These are phyloP conservation scores for Tenebrio molitor DNA, from an alignment of 1,140 invertebrate species.

Conservation along the genomic window DNA sequence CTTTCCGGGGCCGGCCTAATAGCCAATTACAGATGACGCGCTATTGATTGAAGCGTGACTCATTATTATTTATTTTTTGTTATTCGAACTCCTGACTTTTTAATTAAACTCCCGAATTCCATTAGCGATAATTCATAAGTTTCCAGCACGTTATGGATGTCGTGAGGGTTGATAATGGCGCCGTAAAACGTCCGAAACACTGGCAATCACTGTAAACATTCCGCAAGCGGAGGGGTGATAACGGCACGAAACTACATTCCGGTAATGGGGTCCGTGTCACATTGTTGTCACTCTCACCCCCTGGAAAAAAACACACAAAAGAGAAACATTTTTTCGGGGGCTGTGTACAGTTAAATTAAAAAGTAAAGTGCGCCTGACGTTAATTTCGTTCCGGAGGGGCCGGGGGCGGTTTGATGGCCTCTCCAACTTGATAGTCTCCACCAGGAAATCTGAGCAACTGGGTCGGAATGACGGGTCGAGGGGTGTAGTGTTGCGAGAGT, in stretches of 20 bases:
- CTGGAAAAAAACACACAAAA: slow-evolving; percentile 3
- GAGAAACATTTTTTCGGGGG: slow-evolving; percentile 12
- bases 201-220: slow-evolving; percentile 36
- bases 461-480: too few relatives aligned
- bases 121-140: slow-evolving; percentile 44
- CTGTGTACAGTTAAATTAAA: slow-evolving; percentile 21
- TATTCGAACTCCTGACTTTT: slow-evolving; percentile 17
- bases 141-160: slow-evolving; percentile 23
- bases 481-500: too few relatives aligned
- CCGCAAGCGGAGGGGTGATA: slow-evolving; percentile 1
- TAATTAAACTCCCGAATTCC: slow-evolving; percentile 26
- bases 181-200: slow-evolving; percentile 18
- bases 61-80: not conserved
- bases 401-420: not conserved
- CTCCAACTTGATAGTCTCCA: too few relatives aligned
- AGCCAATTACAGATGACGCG: slow-evolving; percentile 2
- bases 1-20: not conserved
- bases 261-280: slow-evolving; percentile 22
- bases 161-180: slow-evolving; percentile 32
- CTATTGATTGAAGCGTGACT: not conserved
- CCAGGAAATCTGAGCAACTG: too few relatives aligned
- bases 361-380: slow-evolving; percentile 15
- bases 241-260: slow-evolving; percentile 31
- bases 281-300: slow-evolving; percentile 27
- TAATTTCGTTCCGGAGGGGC: slow-evolving; percentile 7